These are phyloP conservation scores for Noctua pronuba DNA, from an alignment of 2,888 invertebrate species.

Conservation along the genomic window DNA sequence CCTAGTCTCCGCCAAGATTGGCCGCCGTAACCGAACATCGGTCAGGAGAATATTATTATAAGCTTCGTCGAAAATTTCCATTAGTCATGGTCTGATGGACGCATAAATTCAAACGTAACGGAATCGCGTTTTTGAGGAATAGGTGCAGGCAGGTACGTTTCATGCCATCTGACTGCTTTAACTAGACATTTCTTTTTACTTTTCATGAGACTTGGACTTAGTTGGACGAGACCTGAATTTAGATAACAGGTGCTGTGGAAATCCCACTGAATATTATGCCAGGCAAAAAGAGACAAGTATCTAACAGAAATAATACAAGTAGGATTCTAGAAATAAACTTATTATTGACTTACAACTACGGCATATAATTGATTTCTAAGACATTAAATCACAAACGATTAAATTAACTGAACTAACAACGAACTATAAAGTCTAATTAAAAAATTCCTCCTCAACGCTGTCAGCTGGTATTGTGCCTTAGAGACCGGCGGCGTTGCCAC, in stretches of 20 bases:
- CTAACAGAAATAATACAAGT: not conserved
- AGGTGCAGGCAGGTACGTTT: not conserved
- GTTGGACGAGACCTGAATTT: not conserved
- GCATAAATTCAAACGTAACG: conserved; percentile 9
- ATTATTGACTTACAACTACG: not conserved
- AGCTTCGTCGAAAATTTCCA: not conserved
- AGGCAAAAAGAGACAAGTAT: not conserved
- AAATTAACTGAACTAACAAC: not conserved
- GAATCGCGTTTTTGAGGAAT: not conserved
- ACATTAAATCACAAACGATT: not conserved
- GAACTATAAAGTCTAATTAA: not conserved
- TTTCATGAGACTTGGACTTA: not conserved
- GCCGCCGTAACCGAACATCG: not conserved
- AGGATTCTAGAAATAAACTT: not conserved
- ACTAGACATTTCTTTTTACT: not conserved
- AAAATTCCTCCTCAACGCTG: not conserved
- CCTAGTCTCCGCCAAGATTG: not conserved
- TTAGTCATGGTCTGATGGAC: conserved; percentile 11
- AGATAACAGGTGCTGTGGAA: not conserved
- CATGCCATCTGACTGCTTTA: not conserved
- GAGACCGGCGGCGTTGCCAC: not conserved
- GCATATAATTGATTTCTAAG: not conserved
- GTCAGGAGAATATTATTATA: not conserved
- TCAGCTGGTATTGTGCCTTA: not conserved
- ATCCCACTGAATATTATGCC: not conserved